Percentiles rank a stretch among this genome's conserved stretches.
Conservation (phyloP, 2,113 vertebrate genomes). For the Ameiurus melas region DNA sequence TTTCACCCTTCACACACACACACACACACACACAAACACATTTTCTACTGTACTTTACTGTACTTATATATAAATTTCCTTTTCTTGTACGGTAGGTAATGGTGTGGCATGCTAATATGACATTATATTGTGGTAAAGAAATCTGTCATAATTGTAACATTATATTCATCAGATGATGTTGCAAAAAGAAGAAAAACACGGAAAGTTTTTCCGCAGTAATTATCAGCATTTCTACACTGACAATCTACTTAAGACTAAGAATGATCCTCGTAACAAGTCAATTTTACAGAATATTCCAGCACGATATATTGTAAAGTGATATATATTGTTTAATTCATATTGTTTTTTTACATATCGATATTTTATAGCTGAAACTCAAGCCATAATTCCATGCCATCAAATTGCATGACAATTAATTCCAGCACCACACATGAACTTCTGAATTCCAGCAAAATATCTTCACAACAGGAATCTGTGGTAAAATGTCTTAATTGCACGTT, state of each 20-base stretch:
- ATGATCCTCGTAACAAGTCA: background rate
- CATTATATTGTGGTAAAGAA: background rate
- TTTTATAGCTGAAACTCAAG: background rate
- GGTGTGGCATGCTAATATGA: background rate
- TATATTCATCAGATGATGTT: background rate
- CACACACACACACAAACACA: conserved; percentile 2
- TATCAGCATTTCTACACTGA: background rate
- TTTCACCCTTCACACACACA: conserved; percentile 36
- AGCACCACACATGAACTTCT: background rate
- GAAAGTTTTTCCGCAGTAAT: background rate
- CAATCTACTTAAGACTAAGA: background rate
- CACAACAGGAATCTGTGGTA: background rate
- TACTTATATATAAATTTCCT: background rate
- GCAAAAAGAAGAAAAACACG: background rate
- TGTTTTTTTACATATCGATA: background rate
- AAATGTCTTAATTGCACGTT: background rate
- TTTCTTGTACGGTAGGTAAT: background rate
- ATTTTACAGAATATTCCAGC: background rate
- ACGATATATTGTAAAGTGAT: background rate
- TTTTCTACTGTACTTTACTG: background rate
- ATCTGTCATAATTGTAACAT: background rate
- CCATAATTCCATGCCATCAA: background rate
- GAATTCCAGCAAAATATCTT: background rate
- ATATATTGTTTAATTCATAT: background rate
- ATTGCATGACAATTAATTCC: background rate